Percentiles rank a stretch among this genome's conserved stretches.
Evolutionary conservation across 64 coral and sea anemone genomes (phyloP).

Genomic region (Stichodactyla helianthus): DNA sequence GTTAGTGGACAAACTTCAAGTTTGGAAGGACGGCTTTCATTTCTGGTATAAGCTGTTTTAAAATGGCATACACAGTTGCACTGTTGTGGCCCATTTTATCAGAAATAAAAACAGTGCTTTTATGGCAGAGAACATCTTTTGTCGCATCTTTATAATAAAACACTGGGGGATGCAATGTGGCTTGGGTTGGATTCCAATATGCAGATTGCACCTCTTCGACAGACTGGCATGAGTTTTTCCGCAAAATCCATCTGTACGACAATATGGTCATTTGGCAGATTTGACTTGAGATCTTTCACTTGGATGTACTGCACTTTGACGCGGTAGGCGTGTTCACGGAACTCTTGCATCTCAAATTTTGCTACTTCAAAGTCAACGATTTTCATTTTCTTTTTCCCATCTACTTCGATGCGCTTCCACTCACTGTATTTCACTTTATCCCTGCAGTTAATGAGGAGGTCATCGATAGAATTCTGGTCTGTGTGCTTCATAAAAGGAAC

Average conservation of each 20-base stretch:
- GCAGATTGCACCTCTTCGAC: conserved; percentile 51
- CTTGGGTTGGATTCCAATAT: conserved; percentile 51
- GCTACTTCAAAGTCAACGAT: conserved; percentile 16
- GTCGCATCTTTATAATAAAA: conserved; percentile 3
- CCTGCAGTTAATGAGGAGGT: not conserved
- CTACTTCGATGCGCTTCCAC: conserved; percentile 34
- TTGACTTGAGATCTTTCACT: not conserved
- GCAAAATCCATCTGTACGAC: conserved; percentile 55
- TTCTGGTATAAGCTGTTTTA: conserved; percentile 13
- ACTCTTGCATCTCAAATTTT: no score
- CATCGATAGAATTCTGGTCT: not conserved
- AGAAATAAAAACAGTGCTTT: conserved; percentile 45
- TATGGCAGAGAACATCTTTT: conserved; percentile 18
- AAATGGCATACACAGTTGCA: conserved; percentile 26
- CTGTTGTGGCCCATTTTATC: conserved; percentile 39
- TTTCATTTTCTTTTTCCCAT: conserved; percentile 45
- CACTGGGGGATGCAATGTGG: conserved; percentile 44
- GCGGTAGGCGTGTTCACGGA: no score
- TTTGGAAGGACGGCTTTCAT: conserved; percentile 11
- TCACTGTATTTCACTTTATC: conserved; percentile 27
- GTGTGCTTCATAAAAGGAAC: conserved; percentile 26
- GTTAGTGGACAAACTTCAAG: conserved; percentile 37
- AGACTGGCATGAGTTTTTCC: conserved; percentile 65
- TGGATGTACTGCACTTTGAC: no score
- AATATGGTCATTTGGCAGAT: not conserved